Conservation (phyloP, 2,888 invertebrate genomes). For the Antheraea assamensis region DNA sequence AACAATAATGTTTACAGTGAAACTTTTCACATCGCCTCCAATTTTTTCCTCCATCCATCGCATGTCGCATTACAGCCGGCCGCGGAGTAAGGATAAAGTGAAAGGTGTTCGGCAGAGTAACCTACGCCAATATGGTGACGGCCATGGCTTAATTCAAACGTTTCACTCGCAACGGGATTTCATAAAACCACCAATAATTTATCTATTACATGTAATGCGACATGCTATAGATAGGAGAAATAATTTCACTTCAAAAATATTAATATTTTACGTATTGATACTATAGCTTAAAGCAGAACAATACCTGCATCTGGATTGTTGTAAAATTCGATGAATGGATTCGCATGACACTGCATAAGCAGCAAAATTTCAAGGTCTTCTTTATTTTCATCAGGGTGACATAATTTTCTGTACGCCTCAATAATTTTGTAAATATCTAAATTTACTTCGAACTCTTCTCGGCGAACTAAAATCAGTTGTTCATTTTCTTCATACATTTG, state of each 20-base stretch:
- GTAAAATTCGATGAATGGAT: constrained; percentile 8
- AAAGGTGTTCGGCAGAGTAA: no score
- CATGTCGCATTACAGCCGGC: no score
- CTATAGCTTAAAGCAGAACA: not conserved
- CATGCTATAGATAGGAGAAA: not conserved
- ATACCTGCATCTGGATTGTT: constrained; percentile 5
- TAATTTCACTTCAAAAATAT: not conserved
- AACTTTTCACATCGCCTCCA: no score
- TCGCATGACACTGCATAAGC: not conserved
- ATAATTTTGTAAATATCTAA: constrained; percentile 44
- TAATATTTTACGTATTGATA: not conserved
- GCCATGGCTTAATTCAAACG: no score
- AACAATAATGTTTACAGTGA: no score
- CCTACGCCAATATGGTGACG: no score
- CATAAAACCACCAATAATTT: no score
- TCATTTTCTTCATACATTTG: constrained; percentile 26
- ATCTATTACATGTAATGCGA: no score
- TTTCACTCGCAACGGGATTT: no score
- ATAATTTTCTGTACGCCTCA: constrained; percentile 29
- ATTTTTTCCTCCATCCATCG: no score
- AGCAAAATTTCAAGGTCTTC: constrained; percentile 1
- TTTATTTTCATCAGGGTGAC: constrained; percentile 20
- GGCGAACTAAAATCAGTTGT: constrained; percentile 37
- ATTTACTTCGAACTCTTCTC: constrained; percentile 42
- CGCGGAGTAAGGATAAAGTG: no score